Conservation (phyloP, 92 coral and sea anemone species). For the Phymanthus crucifer region DNA sequence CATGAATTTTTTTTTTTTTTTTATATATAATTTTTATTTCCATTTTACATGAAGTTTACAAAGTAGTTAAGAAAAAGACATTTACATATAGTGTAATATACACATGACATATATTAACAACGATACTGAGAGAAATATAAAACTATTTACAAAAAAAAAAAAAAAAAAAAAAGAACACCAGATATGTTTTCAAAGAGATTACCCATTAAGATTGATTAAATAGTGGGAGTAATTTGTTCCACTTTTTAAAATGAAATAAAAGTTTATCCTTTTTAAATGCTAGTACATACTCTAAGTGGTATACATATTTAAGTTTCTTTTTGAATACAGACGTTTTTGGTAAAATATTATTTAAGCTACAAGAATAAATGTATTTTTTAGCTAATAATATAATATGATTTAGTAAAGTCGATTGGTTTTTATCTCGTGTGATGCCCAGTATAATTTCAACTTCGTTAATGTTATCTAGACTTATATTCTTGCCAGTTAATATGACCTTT, state of each 20-base stretch:
- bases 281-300: slow-evolving; percentile 24
- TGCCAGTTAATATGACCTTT: background rate
- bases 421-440: background rate
- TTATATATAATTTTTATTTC: no score
- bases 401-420: slow-evolving; percentile 7
- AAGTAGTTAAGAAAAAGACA: no score
- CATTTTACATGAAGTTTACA: no score
- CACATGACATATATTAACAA: no score
- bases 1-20: no score
- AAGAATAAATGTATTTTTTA: slow-evolving; percentile 17
- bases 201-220: background rate
- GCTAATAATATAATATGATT: slow-evolving; percentile 14
- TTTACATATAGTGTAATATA: no score
- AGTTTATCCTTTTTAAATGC: slow-evolving; percentile 28
- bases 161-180: no score
- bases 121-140: no score
- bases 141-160: background rate
- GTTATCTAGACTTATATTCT: background rate
- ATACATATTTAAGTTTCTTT: slow-evolving; percentile 15
- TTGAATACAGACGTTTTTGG: slow-evolving; percentile 7
- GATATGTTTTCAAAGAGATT: background rate
- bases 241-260: slow-evolving; percentile 1
- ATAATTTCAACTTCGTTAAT: background rate
- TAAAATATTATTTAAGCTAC: slow-evolving; percentile 20
- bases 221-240: slow-evolving; percentile 13